Evolutionary conservation across 2,888 invertebrate species (phyloP), one percentile per base, ranked within the genome.

Genomic region (Thalpophila matura): DNA sequence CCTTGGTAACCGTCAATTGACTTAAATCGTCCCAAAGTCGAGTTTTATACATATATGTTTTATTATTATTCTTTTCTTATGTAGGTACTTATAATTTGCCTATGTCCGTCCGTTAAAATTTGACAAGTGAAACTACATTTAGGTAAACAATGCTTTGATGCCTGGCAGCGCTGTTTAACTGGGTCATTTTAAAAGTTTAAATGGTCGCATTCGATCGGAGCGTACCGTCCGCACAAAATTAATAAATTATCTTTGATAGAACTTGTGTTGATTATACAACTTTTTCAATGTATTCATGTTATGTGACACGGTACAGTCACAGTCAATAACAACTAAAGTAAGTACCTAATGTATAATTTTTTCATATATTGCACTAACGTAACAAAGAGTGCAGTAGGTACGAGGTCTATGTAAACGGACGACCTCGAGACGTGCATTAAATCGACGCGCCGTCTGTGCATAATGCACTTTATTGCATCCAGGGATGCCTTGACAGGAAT

Each of bases 341-440:
- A 5, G 4, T 16, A 20, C n/a, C 12, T 22, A 4, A 57, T 69
- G 26, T 55, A 45, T 53, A 62, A 2, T 37, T 47, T 63, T 56
- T 59, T 64, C 46, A 62, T 59, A 40, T 63, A 42, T 57, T 51
- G 37, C 54, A 46, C n/a, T 54, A 50, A 47, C 43, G 31, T 42
- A 60, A 69, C 63, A 68, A 74, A 61, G 60, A 69, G 53, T 66
- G 54, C 57, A 72, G 29, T 31, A 24, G 20, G 27, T 40, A 43
- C 20, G 16, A 61, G 45, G 55, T 65, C 26, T 66, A 69, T 65
- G 66, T 74, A 67, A 67, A 70, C 70, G 61, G 16, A 66, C 70
- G 77, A 62, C 86, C 86, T 87, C 83, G 81, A 86, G 84, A 86
- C 78, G 57, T 64, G 61, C 72, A 83, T 84, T 85, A 83, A 81